phyloP scores from a whole-genome alignment of 2,113 vertebrate genomes.

The Alethe diademata region DNA sequence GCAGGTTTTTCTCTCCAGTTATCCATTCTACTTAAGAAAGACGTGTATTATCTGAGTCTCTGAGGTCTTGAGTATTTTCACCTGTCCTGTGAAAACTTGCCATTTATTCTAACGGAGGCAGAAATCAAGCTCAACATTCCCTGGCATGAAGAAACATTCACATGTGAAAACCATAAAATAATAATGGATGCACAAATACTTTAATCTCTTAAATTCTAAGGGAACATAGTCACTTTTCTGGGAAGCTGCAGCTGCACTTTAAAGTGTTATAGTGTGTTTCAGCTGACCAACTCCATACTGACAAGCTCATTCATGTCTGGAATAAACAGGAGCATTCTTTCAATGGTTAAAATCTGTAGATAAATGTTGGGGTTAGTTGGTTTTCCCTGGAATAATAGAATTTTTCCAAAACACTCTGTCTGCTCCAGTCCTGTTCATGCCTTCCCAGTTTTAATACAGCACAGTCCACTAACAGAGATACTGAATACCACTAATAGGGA shows the following conservation, averaged over 20 bases:
- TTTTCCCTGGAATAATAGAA: neutral
- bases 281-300: neutral
- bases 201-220: neutral
- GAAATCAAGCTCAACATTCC: neutral
- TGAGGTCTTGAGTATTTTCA: neutral
- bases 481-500: neutral
- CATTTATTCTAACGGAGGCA: neutral
- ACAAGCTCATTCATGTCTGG: neutral
- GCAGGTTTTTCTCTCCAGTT: slow-evolving; percentile 8
- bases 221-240: neutral
- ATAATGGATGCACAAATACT: neutral
- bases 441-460: neutral
- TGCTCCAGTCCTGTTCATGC: neutral
- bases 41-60: neutral
- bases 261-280: neutral
- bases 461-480: neutral
- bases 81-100: neutral
- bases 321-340: neutral
- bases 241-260: neutral
- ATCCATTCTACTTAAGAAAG: neutral
- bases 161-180: neutral
- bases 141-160: neutral
- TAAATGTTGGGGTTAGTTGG: neutral
- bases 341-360: neutral
- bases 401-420: neutral